These are phyloP conservation scores for Protonemura montana DNA, from an alignment of 2,888 invertebrate species.

Conservation along the genomic window DNA sequence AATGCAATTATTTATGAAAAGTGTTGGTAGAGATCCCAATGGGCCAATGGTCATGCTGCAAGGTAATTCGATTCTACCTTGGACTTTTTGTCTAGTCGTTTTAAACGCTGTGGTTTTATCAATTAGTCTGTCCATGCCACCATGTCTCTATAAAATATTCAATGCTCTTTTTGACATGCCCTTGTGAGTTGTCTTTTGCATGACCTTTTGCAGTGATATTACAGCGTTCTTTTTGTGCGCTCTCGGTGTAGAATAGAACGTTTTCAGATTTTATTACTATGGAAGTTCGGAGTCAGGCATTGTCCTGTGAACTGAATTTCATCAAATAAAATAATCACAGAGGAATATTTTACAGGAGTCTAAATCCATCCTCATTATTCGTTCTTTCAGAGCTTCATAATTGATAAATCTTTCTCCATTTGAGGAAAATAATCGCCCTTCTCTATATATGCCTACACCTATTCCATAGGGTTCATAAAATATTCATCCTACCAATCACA, in stretches of 20 bases:
- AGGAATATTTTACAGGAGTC: not conserved
- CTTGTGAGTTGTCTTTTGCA: not conserved
- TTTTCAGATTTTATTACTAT: not conserved
- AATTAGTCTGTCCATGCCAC: not conserved
- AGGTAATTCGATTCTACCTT: not conserved
- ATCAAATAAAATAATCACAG: not conserved
- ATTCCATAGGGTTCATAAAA: not conserved
- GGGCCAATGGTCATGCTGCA: not conserved
- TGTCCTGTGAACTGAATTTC: not conserved
- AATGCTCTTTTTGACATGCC: slow-evolving; percentile 7
- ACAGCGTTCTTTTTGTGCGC: not conserved
- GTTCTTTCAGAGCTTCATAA: too few relatives aligned
- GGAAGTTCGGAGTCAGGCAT: not conserved
- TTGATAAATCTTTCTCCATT: too few relatives aligned
- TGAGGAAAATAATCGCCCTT: not conserved
- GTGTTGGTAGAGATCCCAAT: not conserved
- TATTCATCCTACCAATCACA: not conserved
- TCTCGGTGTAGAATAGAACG: not conserved
- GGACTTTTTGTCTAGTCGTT: not conserved
- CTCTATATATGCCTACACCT: not conserved
- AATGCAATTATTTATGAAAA: not conserved
- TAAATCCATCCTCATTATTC: too few relatives aligned
- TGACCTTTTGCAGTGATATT: not conserved
- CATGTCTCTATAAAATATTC: not conserved
- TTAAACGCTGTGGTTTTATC: slow-evolving; percentile 1